phyloP scores from a whole-genome alignment of 2,113 vertebrate species.

The Salvator merianae region DNA sequence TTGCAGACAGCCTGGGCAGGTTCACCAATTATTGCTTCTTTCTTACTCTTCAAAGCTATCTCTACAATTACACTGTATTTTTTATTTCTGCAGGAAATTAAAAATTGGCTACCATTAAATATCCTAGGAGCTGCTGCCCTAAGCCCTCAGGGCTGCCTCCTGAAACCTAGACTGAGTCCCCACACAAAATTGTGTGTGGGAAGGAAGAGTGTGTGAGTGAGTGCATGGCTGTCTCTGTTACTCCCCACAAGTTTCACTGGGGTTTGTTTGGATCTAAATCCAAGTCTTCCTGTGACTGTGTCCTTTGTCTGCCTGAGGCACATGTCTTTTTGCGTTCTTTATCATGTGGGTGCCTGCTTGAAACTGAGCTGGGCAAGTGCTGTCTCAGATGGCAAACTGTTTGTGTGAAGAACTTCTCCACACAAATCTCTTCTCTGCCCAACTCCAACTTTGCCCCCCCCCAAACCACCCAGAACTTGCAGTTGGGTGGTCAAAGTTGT shows the following conservation, averaged over 20 bases:
- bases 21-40: neutral
- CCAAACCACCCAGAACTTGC: no score
- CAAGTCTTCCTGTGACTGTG: neutral
- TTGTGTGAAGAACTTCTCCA: neutral
- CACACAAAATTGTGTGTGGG: slow-evolving; percentile 5
- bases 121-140: neutral
- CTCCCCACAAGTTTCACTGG: neutral
- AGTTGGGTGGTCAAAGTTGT: neutral
- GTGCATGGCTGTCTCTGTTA: slow-evolving; percentile 21
- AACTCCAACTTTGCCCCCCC: no score
- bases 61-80: neutral
- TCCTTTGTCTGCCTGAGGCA: neutral
- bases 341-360: neutral
- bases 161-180: neutral
- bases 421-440: neutral
- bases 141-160: neutral
- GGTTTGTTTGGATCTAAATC: neutral
- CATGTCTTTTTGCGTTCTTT: neutral
- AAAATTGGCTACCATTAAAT: slow-evolving; percentile 15
- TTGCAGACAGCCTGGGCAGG: slow-evolving; percentile 1
- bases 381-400: neutral
- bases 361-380: neutral
- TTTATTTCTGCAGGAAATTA: neutral
- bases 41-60: neutral
- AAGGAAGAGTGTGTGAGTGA: slow-evolving; percentile 8